Conservation (phyloP, 2,888 invertebrate genomes). For the Oscheius myriophilus region DNA sequence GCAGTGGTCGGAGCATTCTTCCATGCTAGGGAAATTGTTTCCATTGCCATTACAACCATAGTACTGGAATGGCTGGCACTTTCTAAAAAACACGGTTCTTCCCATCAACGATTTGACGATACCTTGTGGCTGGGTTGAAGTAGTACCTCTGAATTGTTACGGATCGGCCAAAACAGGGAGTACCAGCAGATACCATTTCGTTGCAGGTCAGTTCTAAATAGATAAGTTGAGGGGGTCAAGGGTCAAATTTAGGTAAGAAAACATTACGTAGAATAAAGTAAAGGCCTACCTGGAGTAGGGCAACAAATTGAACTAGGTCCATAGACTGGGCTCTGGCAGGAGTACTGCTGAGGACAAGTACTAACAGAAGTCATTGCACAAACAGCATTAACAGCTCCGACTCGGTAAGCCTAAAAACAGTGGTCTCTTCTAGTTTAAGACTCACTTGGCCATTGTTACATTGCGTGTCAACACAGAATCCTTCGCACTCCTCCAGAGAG, state of each 20-base stretch:
- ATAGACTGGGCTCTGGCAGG: constrained; percentile 64
- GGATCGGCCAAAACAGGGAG: constrained; percentile 64
- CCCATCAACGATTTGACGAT: neutral
- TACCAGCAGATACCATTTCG: constrained; percentile 67
- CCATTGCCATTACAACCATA: constrained; percentile 67
- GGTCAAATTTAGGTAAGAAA: neutral
- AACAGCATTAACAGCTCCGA: constrained; percentile 66
- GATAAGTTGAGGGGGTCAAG: too few species aligned
- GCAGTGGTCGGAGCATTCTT: constrained; percentile 64
- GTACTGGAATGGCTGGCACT: constrained; percentile 69
- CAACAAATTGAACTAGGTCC: constrained; percentile 65
- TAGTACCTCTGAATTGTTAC: constrained; percentile 66
- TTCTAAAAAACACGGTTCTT: constrained; percentile 35
- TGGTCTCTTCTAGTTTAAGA: too few species aligned
- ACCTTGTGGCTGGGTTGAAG: constrained; percentile 62
- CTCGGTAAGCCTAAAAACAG: constrained; percentile 53
- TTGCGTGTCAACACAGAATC: constrained; percentile 69
- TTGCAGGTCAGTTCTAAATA: constrained; percentile 58
- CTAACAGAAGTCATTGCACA: constrained; percentile 55
- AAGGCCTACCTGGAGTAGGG: constrained; percentile 50
- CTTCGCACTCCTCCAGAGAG: constrained; percentile 69
- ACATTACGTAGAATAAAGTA: neutral
- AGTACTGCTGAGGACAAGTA: constrained; percentile 64
- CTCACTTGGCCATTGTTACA: constrained; percentile 57
- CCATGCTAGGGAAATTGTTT: constrained; percentile 65